These are phyloP conservation scores for Orestias chungarensis DNA, from an alignment of 2,797 vertebrate genomes.

Conservation along the genomic window DNA sequence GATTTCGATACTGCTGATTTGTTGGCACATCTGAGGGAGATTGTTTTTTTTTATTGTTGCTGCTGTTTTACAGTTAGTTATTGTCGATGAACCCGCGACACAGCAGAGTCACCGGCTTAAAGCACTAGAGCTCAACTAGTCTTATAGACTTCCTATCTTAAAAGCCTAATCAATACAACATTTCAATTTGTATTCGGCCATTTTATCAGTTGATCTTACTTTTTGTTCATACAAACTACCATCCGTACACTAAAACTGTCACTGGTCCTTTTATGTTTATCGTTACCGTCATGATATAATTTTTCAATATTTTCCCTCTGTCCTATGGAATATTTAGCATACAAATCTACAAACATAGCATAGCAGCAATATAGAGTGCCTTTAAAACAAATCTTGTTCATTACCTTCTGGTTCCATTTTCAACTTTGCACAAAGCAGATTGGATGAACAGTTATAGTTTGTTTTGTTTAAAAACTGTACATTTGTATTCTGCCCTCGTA, in stretches of 20 bases:
- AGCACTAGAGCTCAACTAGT: background rate
- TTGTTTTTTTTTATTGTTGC: background rate
- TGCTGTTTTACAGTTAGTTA: constrained; percentile 1
- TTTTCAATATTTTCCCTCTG: background rate
- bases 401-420: too few species aligned
- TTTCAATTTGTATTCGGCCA: background rate
- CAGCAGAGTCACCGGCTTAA: background rate
- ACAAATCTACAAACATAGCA: too few species aligned
- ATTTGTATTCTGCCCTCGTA: too few species aligned
- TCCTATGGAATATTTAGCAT: too few species aligned
- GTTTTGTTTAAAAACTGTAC: too few species aligned
- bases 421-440: too few species aligned
- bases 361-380: too few species aligned
- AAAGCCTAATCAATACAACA: background rate
- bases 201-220: background rate
- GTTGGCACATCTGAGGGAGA: background rate
- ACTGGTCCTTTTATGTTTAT: too few species aligned
- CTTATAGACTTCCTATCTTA: background rate
- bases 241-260: background rate
- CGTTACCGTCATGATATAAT: background rate
- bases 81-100: background rate
- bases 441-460: too few species aligned
- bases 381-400: too few species aligned
- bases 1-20: background rate
- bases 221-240: background rate